phyloP scores from a whole-genome alignment of 2,113 vertebrate genomes.

The Cacatua alba region DNA sequence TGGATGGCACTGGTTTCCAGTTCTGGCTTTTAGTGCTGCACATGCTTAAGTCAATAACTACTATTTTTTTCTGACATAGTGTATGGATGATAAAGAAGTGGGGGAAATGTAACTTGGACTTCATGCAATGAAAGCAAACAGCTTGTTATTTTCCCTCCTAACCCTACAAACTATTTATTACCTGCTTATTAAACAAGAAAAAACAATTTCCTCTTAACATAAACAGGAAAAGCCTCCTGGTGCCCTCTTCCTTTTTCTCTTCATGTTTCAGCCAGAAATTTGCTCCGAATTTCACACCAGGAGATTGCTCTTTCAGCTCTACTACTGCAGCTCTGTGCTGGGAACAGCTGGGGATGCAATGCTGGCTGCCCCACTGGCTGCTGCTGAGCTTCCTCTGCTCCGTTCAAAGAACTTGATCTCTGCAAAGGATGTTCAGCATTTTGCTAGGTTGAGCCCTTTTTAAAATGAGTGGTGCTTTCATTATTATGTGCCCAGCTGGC shows the following conservation, averaged over 20 bases:
- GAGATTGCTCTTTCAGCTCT: not conserved
- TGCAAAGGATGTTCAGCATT: not conserved
- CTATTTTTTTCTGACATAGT: not conserved
- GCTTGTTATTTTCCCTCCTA: not conserved
- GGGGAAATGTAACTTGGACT: not conserved
- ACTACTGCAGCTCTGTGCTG: not conserved
- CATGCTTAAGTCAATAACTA: not conserved
- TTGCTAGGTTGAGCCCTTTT: not conserved
- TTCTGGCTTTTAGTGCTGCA: not conserved
- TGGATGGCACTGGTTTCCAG: not conserved
- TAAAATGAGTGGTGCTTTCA: not conserved
- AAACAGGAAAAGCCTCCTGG: not conserved
- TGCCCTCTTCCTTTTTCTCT: not conserved
- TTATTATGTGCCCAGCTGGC: not conserved
- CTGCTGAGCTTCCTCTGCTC: not conserved
- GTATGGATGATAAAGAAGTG: not conserved
- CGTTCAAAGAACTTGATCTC: not conserved
- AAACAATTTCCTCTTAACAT: not conserved
- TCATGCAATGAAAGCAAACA: not conserved
- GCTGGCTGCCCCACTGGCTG: not conserved
- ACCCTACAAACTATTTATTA: slow-evolving; percentile 2
- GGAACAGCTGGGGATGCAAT: not conserved
- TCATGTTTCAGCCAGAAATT: not conserved
- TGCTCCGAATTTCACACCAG: not conserved
- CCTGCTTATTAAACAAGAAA: not conserved